Evolutionary conservation across 2,888 invertebrate genomes (phyloP).

Genomic region (Plutella xylostella): DNA sequence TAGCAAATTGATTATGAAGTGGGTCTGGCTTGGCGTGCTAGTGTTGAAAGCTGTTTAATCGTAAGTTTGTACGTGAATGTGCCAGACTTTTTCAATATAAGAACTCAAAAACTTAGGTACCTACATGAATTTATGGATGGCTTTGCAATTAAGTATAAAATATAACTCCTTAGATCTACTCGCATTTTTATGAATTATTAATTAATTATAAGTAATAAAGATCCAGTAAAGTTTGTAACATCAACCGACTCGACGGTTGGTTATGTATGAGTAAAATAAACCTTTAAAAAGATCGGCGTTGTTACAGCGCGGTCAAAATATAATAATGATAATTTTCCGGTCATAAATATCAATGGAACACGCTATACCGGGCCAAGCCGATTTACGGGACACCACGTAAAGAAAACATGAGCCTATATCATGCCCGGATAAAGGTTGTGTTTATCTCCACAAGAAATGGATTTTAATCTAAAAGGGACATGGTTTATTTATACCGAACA

Average conservation of each 20-base stretch:
- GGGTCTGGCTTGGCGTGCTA: constrained; percentile 28
- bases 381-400: constrained; percentile 6
- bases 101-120: too few relatives aligned
- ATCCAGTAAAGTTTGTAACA: too few relatives aligned
- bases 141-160: too few relatives aligned
- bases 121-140: too few relatives aligned
- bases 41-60: constrained; percentile 31
- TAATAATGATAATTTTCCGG: constrained; percentile 59
- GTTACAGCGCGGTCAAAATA: constrained; percentile 43
- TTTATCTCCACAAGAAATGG: too few relatives aligned
- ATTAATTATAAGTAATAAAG: too few relatives aligned
- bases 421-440: constrained; percentile 1
- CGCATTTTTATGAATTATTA: too few relatives aligned
- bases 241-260: too few relatives aligned
- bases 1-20: constrained; percentile 61
- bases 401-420: background rate
- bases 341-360: constrained; percentile 62
- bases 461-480: background rate
- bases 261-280: too few relatives aligned
- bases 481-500: background rate
- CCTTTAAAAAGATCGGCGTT: constrained; percentile 35
- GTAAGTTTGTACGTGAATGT: background rate
- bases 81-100: too few relatives aligned
- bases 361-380: constrained; percentile 26
- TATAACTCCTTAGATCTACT: too few relatives aligned